These are phyloP conservation scores for Lemur catta DNA, from an alignment of 2,797 vertebrate genomes.

Conservation along the genomic window DNA sequence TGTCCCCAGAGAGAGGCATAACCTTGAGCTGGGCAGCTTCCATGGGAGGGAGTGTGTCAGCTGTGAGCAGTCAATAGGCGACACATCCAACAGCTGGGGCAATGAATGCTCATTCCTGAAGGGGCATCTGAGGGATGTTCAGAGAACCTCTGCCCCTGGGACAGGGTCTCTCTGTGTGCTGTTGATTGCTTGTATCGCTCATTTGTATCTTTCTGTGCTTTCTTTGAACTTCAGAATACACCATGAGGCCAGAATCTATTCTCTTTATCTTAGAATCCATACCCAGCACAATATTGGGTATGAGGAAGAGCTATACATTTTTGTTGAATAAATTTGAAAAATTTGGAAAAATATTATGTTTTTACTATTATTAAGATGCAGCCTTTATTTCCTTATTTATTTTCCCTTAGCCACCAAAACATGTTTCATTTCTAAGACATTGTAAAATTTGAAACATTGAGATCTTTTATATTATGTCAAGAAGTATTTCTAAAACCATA, in stretches of 20 bases:
- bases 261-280: background rate
- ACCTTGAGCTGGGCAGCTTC: background rate
- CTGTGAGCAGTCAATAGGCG: background rate
- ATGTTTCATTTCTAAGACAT: background rate
- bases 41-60: background rate
- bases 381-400: background rate
- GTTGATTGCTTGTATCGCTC: background rate
- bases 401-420: background rate
- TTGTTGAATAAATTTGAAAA: background rate
- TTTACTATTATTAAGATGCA: background rate
- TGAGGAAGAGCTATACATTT: constrained; percentile 5
- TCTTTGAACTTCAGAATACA: background rate
- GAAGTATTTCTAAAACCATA: background rate
- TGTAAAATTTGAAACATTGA: background rate
- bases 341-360: background rate
- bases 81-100: background rate
- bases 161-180: background rate
- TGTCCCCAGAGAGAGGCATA: background rate
- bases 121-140: background rate
- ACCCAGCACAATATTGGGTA: background rate
- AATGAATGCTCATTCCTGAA: background rate
- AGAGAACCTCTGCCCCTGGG: background rate
- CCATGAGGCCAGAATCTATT: background rate
- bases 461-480: background rate
- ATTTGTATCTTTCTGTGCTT: background rate